Base-by-base conservation (phyloP, 2,888 invertebrate genomes). In the Palloptera scutellata region DNA sequence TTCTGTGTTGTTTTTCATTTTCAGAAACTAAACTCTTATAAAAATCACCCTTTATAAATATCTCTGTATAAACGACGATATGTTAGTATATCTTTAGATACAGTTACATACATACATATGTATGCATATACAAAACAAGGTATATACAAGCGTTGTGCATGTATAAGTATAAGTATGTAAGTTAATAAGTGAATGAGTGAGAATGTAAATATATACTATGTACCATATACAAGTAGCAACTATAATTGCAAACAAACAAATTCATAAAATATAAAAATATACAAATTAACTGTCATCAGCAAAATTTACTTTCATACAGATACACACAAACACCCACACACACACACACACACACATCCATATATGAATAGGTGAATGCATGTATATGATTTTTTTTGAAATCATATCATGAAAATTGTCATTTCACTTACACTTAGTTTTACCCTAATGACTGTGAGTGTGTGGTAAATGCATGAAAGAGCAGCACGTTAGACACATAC, bases 201-300 rank as follows among this genome's bases (percentile, higher is more conserved):
- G 48, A n/a, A 48, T 15, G 1, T 48, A 48, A 17, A 52, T 40
- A 52, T 30, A 17, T 20, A 55, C 30, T 15, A n/a, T n/a, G 45
- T 1, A 45, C 10, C 1, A 45, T 12, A 45, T 45, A 9, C 45
- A 55, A 57, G 15, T 15, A 17, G 57, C 48, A 64, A 40, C 57
- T 17, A 57, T 15, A 64, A 48, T 43, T 54, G 15, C 55, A 54
- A 48, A 55, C 57, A 64, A 43, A 45, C 45, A 51, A 45, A 51
- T 4, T n/a, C 53, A 43, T 19, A 45, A 19, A 12, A 15, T 48
- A 55, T 40, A 55, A 55, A 55, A 55, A 30, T 20, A 20, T 15
- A 19, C 54, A 15, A 54, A 54, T 11, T 51, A 65, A 43, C 54
- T n/a, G 20, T 19, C 30, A 52, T 20, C 41, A 13, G 45, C 17